Base-by-base conservation (phyloP, 2,113 vertebrate genomes). In the Scomber japonicus region DNA sequence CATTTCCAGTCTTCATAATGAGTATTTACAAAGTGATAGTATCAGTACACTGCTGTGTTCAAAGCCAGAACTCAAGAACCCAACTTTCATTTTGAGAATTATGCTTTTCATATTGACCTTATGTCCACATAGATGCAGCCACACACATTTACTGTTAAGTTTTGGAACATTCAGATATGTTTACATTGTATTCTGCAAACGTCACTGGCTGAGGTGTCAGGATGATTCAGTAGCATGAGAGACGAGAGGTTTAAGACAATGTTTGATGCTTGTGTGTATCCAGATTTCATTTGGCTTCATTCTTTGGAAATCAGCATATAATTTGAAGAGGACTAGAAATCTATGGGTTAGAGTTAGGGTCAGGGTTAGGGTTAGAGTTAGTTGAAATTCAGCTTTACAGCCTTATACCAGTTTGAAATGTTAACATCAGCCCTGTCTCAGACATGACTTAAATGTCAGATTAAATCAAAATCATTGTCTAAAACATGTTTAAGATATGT, bases 211-310 rank as follows among this genome's bases (percentile, higher is more conserved):
- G 16, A 76, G 72, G 59, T 61, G 67, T 71, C 61, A 51, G 40
- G 27, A 24, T 60, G 74, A 35, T 17, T 81, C 12, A 73, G 86
- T 56, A 51, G 44, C 40, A 50, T 49, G 45, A 50, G 27, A 62
- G 64, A 57, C 12, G 11, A 57, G 57, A 70, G 48, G n/a, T 7
- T 48, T 66, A 57, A 31, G 2, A 6, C 31, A 31, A 6, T 31
- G 31, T 31, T 31, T 31, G 50, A 61, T 57, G 15, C 48, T 65
- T 17, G 51, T n/a, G 15, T 46, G 54, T 13, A 35, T 35, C 53
- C 51, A 71, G 51, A 67, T 82, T 63, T 73, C 3, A 16, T 68
- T 75, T 50, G 14, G 61, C 62, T 72, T 62, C 51, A 57, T 21
- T 73, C 46, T 15, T 2, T 53, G 19, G 30, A 44, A 40, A 21